These are phyloP conservation scores for Drosophila recens DNA, from an alignment of 2,888 invertebrate genomes.

Conservation along the genomic window DNA sequence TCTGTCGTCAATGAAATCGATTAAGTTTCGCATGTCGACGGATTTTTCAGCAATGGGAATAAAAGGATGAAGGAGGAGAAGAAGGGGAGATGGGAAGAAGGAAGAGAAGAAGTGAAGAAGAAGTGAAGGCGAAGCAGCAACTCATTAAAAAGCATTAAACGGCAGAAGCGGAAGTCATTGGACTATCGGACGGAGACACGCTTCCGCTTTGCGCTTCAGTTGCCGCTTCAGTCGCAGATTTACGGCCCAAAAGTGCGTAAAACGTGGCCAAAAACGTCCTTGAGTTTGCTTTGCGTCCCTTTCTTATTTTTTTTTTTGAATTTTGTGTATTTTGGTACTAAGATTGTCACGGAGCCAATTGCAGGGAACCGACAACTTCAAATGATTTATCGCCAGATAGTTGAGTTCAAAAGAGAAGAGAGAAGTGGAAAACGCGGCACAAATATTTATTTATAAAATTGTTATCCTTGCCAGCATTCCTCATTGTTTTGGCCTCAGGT, in stretches of 20 bases:
- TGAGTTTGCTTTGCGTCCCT: conserved; percentile 39
- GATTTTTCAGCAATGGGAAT: background rate
- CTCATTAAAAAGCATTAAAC: conserved; percentile 80
- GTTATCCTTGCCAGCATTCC: conserved; percentile 69
- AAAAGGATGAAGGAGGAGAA: background rate
- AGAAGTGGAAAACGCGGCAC: conserved; percentile 38
- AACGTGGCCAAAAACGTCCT: conserved; percentile 41
- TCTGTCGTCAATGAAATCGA: conserved; percentile 71
- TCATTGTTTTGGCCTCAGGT: conserved; percentile 56
- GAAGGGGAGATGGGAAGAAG: background rate
- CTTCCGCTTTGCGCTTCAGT: conserved; percentile 73
- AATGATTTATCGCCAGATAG: conserved; percentile 80
- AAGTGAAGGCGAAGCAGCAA: conserved; percentile 39
- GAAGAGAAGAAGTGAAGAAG: conserved; percentile 1
- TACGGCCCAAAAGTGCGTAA: conserved; percentile 62
- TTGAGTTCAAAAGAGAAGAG: conserved; percentile 67
- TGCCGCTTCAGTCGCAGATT: conserved; percentile 45
- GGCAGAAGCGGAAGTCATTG: conserved; percentile 80
- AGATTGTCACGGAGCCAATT: conserved; percentile 79
- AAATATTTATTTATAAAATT: conserved; percentile 81
- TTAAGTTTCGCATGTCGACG: conserved; percentile 55
- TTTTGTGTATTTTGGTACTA: conserved; percentile 21
- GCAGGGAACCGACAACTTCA: conserved; percentile 72
- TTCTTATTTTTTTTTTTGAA: background rate
- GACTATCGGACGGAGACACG: conserved; percentile 77